phyloP scores from a whole-genome alignment of 2,113 vertebrate genomes.

The Grus americana region DNA sequence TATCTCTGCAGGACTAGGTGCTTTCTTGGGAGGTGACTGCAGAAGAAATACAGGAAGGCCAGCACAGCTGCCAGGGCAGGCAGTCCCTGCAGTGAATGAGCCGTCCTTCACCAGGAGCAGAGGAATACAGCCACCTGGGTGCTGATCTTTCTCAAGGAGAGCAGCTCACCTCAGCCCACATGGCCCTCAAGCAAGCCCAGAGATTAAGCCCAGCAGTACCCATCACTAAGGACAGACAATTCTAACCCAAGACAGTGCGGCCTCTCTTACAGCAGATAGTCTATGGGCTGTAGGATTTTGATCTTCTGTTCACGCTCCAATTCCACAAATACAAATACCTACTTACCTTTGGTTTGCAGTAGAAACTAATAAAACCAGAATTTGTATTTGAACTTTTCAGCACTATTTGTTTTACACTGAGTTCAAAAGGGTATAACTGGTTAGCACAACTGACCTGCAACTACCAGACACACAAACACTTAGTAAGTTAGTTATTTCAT shows the following conservation, averaged over 20 bases:
- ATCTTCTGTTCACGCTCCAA: neutral
- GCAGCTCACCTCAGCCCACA: neutral
- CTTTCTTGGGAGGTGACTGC: neutral
- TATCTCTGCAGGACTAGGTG: neutral
- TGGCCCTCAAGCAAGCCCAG: neutral
- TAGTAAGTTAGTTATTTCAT: too few relatives aligned
- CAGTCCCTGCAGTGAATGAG: neutral
- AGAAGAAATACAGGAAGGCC: too few relatives aligned
- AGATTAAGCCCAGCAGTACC: neutral
- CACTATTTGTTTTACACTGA: neutral
- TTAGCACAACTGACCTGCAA: neutral
- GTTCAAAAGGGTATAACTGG: neutral
- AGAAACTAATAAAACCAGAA: neutral
- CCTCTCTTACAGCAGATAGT: neutral
- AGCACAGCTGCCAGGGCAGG: too few relatives aligned
- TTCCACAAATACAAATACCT: neutral
- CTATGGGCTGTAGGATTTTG: rapidly evolving
- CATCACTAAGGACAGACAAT: neutral
- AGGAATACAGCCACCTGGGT: too few relatives aligned
- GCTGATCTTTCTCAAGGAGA: too few relatives aligned
- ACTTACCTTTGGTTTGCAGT: too few relatives aligned
- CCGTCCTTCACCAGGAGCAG: neutral
- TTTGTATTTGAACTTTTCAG: neutral
- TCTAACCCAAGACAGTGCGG: neutral
- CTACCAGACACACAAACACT: neutral